Conservation (phyloP, 2,113 vertebrate genomes). For the Cavia aperea region DNA sequence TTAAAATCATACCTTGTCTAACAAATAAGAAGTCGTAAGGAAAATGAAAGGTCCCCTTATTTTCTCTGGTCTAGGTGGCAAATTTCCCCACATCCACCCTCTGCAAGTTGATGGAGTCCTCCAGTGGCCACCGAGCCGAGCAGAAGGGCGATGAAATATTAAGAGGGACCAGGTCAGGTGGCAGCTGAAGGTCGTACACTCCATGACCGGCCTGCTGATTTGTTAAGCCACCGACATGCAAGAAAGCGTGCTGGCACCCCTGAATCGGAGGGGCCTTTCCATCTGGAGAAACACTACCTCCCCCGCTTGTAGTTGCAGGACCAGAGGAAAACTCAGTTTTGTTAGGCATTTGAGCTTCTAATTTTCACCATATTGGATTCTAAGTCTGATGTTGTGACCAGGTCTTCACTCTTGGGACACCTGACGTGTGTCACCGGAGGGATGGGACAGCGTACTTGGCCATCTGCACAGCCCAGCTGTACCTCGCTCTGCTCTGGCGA, state of each 20-base stretch:
- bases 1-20: background rate
- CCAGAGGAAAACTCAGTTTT: background rate
- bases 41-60: constrained; percentile 15
- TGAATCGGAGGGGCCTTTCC: background rate
- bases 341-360: fast-evolving
- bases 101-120: constrained; percentile 21
- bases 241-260: background rate
- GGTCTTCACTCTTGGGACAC: background rate
- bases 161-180: background rate
- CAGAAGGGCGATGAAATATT: background rate
- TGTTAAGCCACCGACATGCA: background rate
- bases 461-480: background rate
- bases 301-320: background rate
- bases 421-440: background rate
- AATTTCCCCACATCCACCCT: background rate
- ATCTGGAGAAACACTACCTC: background rate
- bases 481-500: background rate
- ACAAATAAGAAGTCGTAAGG: constrained; percentile 40
- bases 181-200: background rate
- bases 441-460: background rate
- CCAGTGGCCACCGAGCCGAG: background rate
- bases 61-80: constrained; percentile 26
- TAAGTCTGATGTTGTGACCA: background rate
- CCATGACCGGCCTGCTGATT: background rate
- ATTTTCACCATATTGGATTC: background rate